Conservation (phyloP, 2,888 invertebrate species). For the Hedychridium roseum region DNA sequence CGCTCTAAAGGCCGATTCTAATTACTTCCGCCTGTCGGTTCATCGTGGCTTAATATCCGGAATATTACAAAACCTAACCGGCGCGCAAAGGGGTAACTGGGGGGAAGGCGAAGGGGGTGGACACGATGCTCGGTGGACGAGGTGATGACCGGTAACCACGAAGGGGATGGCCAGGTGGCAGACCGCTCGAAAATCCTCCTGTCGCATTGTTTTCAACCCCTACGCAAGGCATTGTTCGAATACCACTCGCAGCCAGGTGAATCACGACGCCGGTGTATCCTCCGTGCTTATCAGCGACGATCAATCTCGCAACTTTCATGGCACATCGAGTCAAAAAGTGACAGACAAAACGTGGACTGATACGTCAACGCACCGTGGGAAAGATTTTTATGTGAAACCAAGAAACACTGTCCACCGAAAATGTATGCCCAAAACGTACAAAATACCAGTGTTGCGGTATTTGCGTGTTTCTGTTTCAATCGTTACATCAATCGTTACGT, state of each 20-base stretch:
- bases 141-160: not conserved
- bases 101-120: not conserved
- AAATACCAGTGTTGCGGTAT: too few relatives aligned
- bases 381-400: too few relatives aligned
- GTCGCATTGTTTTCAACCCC: conserved; percentile 35
- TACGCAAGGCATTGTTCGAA: conserved; percentile 36
- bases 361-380: too few relatives aligned
- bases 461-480: too few relatives aligned
- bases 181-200: conserved; percentile 37
- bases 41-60: conserved; percentile 49
- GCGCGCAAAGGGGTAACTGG: not conserved
- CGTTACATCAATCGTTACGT: too few relatives aligned
- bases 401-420: too few relatives aligned
- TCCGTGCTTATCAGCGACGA: too few relatives aligned
- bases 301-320: too few relatives aligned
- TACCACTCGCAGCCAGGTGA: conserved; percentile 44
- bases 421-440: too few relatives aligned
- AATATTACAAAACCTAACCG: conserved; percentile 18
- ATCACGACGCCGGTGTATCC: conserved; percentile 15
- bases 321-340: too few relatives aligned
- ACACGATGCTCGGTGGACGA: too few relatives aligned
- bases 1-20: conserved; percentile 45
- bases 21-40: conserved; percentile 54
- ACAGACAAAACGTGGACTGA: too few relatives aligned
- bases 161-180: conserved; percentile 39